Conservation (phyloP, 2,797 vertebrate genomes). For the Leptatherina wallacei region DNA sequence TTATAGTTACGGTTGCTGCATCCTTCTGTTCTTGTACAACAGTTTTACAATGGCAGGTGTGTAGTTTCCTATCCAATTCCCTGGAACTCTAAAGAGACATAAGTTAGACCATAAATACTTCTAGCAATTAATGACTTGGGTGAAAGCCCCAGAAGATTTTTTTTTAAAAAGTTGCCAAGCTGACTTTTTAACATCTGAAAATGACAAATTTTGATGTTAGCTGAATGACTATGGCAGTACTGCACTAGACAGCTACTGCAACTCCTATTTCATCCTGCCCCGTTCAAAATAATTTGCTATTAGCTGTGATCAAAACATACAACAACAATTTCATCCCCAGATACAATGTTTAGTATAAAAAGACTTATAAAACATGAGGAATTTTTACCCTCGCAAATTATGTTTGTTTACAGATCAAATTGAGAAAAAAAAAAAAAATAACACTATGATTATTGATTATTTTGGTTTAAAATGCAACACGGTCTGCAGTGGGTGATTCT, state of each 20-base stretch:
- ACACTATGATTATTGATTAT: not conserved
- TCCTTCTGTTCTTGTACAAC: not conserved
- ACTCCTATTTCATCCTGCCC: too few species aligned
- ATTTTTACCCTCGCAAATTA: not conserved
- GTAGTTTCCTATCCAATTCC: not conserved
- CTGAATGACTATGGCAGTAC: too few species aligned
- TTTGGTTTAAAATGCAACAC: too few species aligned
- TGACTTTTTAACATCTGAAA: not conserved
- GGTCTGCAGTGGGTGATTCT: too few species aligned
- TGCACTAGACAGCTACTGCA: too few species aligned
- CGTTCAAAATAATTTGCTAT: not conserved
- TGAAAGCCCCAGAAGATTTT: not conserved
- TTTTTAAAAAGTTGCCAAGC: not conserved
- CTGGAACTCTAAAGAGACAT: not conserved
- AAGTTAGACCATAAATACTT: not conserved
- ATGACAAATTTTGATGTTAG: not conserved
- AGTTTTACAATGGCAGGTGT: not conserved
- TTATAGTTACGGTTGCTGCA: not conserved
- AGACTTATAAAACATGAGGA: not conserved
- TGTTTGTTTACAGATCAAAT: not conserved
- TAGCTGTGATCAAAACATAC: not conserved
- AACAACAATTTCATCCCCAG: not conserved
- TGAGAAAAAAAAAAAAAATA: not conserved
- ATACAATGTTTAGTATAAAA: conserved; percentile 2
- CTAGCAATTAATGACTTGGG: not conserved